Evolutionary conservation across 2,888 invertebrate species (phyloP).

Genomic region (Eupelmus urozonus): DNA sequence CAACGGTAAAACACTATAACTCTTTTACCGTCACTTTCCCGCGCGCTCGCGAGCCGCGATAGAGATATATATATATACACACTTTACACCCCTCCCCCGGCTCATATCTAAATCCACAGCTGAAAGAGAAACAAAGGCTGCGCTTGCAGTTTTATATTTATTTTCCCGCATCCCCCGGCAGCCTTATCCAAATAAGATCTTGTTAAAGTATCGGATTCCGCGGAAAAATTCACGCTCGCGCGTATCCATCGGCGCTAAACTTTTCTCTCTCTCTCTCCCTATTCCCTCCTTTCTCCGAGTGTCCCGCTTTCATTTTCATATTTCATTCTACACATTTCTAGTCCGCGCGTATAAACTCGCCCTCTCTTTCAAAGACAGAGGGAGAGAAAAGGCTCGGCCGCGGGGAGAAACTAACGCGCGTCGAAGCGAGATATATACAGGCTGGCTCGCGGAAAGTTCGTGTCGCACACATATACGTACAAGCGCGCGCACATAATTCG

Average conservation of each 20-base stretch:
- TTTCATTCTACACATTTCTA: slow-evolving; percentile 21
- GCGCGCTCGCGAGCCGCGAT: no score
- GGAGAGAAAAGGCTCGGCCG: neutral
- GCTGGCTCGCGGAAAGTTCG: neutral
- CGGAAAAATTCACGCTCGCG: slow-evolving; percentile 9
- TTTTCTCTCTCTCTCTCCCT: neutral
- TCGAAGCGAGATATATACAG: slow-evolving; percentile 12
- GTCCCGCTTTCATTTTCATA: slow-evolving; percentile 53
- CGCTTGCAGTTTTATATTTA: slow-evolving; percentile 16
- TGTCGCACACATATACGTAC: slow-evolving; percentile 31
- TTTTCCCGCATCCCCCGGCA: neutral
- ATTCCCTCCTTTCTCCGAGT: neutral
- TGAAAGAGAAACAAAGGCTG: neutral
- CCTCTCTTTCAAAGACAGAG: slow-evolving; percentile 8
- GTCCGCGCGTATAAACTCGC: no score
- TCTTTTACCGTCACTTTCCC: no score
- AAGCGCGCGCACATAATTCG: slow-evolving; percentile 30
- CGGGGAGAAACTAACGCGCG: slow-evolving; percentile 16
- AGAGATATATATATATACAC: no score
- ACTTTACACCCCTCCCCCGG: slow-evolving; percentile 5
- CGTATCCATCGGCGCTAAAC: neutral
- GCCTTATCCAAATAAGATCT: slow-evolving; percentile 31
- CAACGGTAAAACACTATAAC: slow-evolving; percentile 10
- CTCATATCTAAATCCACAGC: slow-evolving; percentile 10
- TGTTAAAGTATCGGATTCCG: slow-evolving; percentile 32